Evolutionary conservation across 2,113 vertebrate species (phyloP).

Genomic region (Pelvicachromis taeniatus): DNA sequence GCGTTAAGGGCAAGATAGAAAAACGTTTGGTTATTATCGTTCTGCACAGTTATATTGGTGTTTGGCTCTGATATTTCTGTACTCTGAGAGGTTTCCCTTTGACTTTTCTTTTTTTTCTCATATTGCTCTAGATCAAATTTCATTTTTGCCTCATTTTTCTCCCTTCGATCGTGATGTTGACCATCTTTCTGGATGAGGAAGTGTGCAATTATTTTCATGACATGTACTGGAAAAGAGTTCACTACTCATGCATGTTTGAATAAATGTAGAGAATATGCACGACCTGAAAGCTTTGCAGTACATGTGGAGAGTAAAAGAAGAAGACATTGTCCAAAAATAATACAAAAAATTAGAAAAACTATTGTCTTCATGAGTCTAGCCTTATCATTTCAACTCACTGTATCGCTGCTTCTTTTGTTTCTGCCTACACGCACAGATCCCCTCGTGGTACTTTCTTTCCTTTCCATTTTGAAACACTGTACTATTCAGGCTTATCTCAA

Average conservation of each 20-base stretch:
- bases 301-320: background rate
- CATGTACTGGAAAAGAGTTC: background rate
- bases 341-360: accelerated
- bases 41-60: background rate
- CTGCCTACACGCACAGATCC: background rate
- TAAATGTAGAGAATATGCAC: background rate
- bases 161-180: background rate
- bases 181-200: background rate
- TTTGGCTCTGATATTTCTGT: background rate
- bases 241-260: background rate
- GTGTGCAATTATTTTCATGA: background rate
- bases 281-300: background rate
- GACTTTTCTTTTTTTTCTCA: background rate
- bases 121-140: background rate
- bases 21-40: background rate
- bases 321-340: background rate
- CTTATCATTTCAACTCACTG: background rate
- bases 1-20: background rate
- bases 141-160: background rate
- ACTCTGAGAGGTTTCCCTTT: background rate
- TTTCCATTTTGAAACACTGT: background rate
- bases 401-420: background rate
- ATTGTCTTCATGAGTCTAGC: background rate
- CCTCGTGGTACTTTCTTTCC: background rate
- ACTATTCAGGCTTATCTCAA: background rate